A percentile compares a stretch with the other conserved stretches of the same genome.
phyloP scores from a whole-genome alignment of 2,797 vertebrate genomes.

The Helarctos malayanus region DNA sequence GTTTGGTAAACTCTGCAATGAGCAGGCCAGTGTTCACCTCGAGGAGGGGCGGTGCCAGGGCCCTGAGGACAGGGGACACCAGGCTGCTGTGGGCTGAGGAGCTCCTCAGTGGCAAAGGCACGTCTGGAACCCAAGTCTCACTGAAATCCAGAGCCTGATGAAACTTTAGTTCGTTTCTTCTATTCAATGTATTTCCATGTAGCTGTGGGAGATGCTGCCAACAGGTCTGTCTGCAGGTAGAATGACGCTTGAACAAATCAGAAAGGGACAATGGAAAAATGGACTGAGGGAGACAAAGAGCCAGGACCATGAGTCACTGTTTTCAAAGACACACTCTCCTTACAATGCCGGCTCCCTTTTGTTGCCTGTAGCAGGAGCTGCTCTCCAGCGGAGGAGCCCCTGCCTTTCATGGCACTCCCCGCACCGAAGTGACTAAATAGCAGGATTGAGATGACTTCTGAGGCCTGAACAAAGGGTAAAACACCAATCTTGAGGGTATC shows the following conservation, averaged over 20 bases:
- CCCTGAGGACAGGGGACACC: accelerated
- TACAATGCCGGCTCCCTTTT: not conserved
- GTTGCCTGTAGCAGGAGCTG: not conserved
- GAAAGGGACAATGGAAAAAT: not conserved
- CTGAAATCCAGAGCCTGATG: not conserved
- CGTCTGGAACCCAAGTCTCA: not conserved
- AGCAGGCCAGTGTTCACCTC: not conserved
- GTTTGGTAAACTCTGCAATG: not conserved
- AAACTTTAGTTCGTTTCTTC: not conserved
- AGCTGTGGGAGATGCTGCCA: not conserved
- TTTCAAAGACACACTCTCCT: not conserved
- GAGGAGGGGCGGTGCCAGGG: not conserved
- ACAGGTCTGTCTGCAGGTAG: not conserved
- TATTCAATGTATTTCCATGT: not conserved
- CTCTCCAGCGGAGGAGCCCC: not conserved
- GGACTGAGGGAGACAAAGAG: not conserved
- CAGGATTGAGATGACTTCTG: not conserved
- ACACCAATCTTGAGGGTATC: not conserved
- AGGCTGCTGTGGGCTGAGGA: not conserved
- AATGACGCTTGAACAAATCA: not conserved
- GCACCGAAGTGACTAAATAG: not conserved
- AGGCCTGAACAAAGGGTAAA: not conserved
- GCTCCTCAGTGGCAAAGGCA: not conserved
- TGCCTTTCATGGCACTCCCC: not conserved
- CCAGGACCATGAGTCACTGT: not conserved